Percentiles rank a stretch among this genome's conserved stretches.
Conservation (phyloP, 35 echinoderm and acorn worm genomes). For the Apostichopus parvimensis region DNA sequence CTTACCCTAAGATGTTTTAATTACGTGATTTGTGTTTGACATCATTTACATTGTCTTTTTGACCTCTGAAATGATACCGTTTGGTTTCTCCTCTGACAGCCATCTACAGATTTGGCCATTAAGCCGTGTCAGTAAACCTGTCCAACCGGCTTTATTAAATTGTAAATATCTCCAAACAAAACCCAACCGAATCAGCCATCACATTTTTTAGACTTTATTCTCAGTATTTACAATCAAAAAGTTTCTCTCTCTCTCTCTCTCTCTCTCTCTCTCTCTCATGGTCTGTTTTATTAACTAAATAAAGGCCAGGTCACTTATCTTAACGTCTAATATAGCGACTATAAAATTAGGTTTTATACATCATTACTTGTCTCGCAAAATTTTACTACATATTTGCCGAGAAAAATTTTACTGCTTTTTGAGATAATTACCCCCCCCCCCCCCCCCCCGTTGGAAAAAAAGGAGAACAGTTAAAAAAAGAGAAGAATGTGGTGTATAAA, state of each 20-base stretch:
- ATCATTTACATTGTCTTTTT: conserved; percentile 6
- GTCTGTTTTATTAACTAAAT: conserved; percentile 52
- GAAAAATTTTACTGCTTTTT: conserved; percentile 52
- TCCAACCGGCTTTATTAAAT: conserved; percentile 32
- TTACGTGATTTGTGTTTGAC: background rate
- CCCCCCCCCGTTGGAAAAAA: background rate
- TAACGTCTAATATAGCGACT: background rate
- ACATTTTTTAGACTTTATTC: background rate
- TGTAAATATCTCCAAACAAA: conserved; percentile 44
- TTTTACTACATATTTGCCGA: conserved; percentile 48
- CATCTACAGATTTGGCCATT: conserved; percentile 24
- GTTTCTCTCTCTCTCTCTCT: background rate
- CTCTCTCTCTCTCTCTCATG: background rate
- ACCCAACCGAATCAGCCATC: background rate
- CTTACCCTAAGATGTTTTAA: background rate
- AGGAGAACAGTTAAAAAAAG: background rate
- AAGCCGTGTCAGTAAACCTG: conserved; percentile 30
- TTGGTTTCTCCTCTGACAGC: background rate
- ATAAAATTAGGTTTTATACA: conserved; percentile 20
- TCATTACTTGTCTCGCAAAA: conserved; percentile 30
- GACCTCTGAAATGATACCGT: background rate
- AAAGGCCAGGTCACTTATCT: conserved; percentile 50
- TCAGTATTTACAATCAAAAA: conserved; percentile 28
- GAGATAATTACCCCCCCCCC: conserved; percentile 26
- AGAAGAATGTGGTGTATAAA: background rate